Conservation (phyloP, 2,797 vertebrate genomes). For the Hyperoplus lanceolatus region DNA sequence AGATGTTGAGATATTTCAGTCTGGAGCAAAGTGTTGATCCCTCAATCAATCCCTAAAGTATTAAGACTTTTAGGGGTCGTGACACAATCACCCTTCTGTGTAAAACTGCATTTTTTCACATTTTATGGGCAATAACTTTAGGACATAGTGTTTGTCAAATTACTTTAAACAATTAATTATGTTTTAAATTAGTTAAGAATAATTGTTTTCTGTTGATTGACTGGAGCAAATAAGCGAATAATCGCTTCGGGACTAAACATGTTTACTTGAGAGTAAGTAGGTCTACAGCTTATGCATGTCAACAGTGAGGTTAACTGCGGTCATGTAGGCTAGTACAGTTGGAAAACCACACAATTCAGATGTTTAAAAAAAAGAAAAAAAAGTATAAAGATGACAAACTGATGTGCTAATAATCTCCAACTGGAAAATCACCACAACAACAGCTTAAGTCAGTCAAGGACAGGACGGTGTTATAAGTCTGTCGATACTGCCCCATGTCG, state of each 20-base stretch:
- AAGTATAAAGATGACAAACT: slow-evolving; percentile 35
- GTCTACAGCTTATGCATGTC: slow-evolving; percentile 17
- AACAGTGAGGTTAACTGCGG: slow-evolving; percentile 3
- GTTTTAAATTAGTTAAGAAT: not conserved
- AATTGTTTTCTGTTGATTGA: slow-evolving; percentile 1
- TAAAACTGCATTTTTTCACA: not conserved
- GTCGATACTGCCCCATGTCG: slow-evolving; percentile 48
- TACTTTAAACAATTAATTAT: not conserved
- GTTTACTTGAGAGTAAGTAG: slow-evolving; percentile 18
- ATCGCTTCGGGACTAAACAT: not conserved
- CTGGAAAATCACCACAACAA: slow-evolving; percentile 26
- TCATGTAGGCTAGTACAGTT: not conserved
- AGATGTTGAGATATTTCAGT: not conserved
- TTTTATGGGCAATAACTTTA: not conserved
- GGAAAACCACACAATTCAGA: not conserved
- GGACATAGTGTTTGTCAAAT: not conserved
- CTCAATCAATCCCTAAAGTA: not conserved
- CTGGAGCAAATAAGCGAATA: not conserved
- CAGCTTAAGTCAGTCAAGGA: slow-evolving; percentile 33
- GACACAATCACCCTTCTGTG: not conserved
- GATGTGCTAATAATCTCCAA: slow-evolving; percentile 11
- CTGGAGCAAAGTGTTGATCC: not conserved
- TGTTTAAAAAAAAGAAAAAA: not conserved
- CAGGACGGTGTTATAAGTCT: slow-evolving; percentile 19
- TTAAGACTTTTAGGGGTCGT: not conserved